Evolutionary conservation across 2,797 vertebrate genomes (phyloP), one percentile per base, ranked within the genome.

Genomic region (Anabacerthia variegaticeps): DNA sequence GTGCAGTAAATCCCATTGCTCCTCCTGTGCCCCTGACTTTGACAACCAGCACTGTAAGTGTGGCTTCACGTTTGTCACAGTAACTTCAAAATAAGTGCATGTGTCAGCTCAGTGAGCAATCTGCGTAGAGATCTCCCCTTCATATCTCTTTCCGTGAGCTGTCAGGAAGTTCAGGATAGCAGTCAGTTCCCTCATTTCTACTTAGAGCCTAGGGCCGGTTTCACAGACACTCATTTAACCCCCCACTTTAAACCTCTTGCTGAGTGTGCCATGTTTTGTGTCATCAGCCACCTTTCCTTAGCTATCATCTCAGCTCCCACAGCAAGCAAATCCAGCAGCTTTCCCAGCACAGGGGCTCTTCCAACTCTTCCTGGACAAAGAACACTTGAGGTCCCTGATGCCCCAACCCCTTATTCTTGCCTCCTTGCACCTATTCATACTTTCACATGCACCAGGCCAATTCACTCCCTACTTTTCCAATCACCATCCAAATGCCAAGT

Each of bases 171-270:
- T 26, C 32, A 69, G 80, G 88, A 24, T 1, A 67, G 55, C 79
- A 92, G 43, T 67, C 59, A 13, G 77, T 52, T 87, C 71, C 44
- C 61, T 89, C 67, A n/a, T 66, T 67, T 49, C 73, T 54, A 43
- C 63, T 12, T 27, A 27, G 34, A 86, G 62, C 91, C 85, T 16
- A 72, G 10, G 37, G 80, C 73, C 16, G 7, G 61, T 80, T 94
- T 85, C 7, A 4, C 82, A 86, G 92, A 69, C 89, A 66, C 49
- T 55, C 56, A 48, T 78, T 68, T 62, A 81, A 37, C 63, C 91
- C 86, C 84, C 73, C 68, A 68, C 90, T 92, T 94, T 49, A 88
- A 90, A 48, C 24, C 52, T 74, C 73, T 71, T 85, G 78, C 91
- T 85, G 84, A 86, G 62, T 15, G 27, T 65, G 88, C 75, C 58